Evolutionary conservation across 2,888 invertebrate species (phyloP), one percentile per base, ranked within the genome.

Genomic region (Lasioglossum pauxillum): DNA sequence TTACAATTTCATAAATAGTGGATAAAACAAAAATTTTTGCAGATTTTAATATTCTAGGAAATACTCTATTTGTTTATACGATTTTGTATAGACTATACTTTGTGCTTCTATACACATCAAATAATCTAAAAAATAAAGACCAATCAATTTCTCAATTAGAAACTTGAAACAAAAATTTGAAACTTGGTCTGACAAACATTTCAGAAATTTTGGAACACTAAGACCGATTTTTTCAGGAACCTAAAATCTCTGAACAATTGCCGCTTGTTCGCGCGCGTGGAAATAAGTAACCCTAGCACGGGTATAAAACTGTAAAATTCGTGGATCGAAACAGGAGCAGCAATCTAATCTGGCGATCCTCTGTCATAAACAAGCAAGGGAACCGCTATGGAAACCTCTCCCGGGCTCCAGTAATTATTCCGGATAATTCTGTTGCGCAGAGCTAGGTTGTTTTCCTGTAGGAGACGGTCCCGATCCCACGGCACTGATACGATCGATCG

Each of bases 401-500:
- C 31, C 67, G 38, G 75, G 75, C 71, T 80, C 38, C 75, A 57
- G 78, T 85, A 85, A 85, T 84, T 83, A 80, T 77, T 74, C 73
- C 53, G 64, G 85, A 31, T 60, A 88, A 85, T 83, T 78, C 78
- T 53, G 46, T 31, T 71, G 60, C 31, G 41, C 71, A 35, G 67
- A 53, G 44, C 75, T 53, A 27, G 57, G 83, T 80, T 83, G 83
- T 86, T 88, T 80, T 86, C 84, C 83, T 69, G 75, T 27, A 53
- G 79, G 75, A 83, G 74, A 79, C 67, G 60, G 72, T 46, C 38
- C 80, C 75, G 78, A 84, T 84, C 78, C 83, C 78, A 49, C 60
- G 71, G 46, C 69, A 27, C 57, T 74, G 83, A 84, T 84, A 79
- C 74, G 78, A 78, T 82, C 84, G 84, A 84, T 78, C 78, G 77